Base-by-base conservation (phyloP, 1,140 invertebrate species). In the Pinna nobilis region DNA sequence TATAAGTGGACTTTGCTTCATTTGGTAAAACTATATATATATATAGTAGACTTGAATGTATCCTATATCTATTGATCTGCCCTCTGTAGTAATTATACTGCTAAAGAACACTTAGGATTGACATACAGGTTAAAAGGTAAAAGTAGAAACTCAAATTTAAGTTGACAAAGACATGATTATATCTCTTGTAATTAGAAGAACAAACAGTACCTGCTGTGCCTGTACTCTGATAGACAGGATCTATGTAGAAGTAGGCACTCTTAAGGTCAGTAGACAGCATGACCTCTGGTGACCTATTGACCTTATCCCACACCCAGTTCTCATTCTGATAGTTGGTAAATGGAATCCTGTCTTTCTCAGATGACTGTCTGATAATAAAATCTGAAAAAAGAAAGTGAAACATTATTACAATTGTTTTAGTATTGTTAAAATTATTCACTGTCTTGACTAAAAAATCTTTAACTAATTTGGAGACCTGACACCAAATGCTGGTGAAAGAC, bases 131-230 rank as follows among this genome's bases (percentile, higher is more conserved):
- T 32, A 61, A 61, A 33, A 25, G 20, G 15, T 25, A 33, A 53
- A 61, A 39, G 25, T 11, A 20, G 37, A 61, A n/a, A n/a, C 3
- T 4, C 35, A 37, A 7, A 53, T 18, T 63, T 20, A 63, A 51
- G 2, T 18, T 15, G 6, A 47, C 41, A 66, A n/a, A n/a, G n/a
- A n/a, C n/a, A n/a, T n/a, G n/a, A n/a, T n/a, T n/a, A n/a, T n/a
- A n/a, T n/a, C n/a, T n/a, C n/a, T n/a, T n/a, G n/a, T n/a, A n/a
- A n/a, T n/a, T n/a, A n/a, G n/a, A n/a, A n/a, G n/a, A n/a, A n/a
- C n/a, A n/a, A n/a, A n/a, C n/a, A n/a, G 67, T 73, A 85, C 84
- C 84, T 67, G 83, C 81, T 44, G 84, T 84, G 15, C 84, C 84
- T 53, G 79, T 82, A 35, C 84, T 85, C 39, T 77, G 49, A 28